Evolutionary conservation across 2,113 vertebrate species (phyloP).

Genomic region (Ivindomyrus marchei): DNA sequence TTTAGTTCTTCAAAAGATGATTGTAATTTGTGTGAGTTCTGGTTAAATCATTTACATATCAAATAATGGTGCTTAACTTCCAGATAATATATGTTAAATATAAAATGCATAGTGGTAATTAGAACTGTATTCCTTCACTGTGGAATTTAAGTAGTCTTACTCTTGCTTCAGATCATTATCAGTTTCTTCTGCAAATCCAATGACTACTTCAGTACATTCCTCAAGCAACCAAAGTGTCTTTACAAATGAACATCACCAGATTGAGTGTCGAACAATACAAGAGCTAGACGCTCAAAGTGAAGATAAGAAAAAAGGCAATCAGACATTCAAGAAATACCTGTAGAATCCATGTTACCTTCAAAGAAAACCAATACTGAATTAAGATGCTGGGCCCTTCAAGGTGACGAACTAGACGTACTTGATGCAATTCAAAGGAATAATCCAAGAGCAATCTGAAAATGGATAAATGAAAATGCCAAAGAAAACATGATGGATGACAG

Average conservation of each 20-base stretch:
- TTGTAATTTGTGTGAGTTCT: conserved; percentile 38
- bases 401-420: not conserved
- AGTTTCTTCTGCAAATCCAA: not conserved
- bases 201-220: not conserved
- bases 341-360: not conserved
- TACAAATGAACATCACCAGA: not conserved
- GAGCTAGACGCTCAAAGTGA: not conserved
- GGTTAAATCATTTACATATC: conserved; percentile 31
- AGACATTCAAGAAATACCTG: not conserved
- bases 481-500: not conserved
- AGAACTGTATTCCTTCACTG: not conserved
- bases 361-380: not conserved
- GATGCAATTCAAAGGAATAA: not conserved
- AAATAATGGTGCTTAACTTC: conserved; percentile 46
- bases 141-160: not conserved
- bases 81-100: conserved; percentile 34
- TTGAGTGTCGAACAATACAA: not conserved
- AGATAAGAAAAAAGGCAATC: not conserved
- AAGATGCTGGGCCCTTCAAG: not conserved
- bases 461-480: not conserved
- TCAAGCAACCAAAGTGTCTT: not conserved
- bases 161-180: not conserved
- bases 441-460: not conserved
- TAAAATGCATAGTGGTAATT: conserved; percentile 6
- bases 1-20: conserved; percentile 32